Percentiles rank a stretch among this genome's conserved stretches.
Evolutionary conservation across 2,113 vertebrate species (phyloP).

Genomic region (Cathartes aura): DNA sequence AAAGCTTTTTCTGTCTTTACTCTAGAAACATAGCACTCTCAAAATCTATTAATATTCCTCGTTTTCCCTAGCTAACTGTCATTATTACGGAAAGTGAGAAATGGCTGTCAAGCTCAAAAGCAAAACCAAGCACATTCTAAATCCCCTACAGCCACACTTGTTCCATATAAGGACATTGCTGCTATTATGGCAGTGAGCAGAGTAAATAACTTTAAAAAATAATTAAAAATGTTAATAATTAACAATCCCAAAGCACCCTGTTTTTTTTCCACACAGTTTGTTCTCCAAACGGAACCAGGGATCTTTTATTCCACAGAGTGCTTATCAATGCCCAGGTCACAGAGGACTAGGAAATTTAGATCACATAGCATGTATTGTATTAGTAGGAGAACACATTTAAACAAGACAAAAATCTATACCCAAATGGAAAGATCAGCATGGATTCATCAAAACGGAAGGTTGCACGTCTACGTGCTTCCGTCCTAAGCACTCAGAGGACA

Average conservation of each 20-base stretch:
- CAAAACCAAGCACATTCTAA: conserved; percentile 48
- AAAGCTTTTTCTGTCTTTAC: conserved; percentile 43
- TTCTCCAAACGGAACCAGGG: background rate
- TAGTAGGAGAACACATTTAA: background rate
- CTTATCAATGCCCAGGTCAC: background rate
- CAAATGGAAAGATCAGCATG: background rate
- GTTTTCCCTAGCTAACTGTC: conserved; percentile 52
- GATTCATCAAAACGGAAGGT: background rate
- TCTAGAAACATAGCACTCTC: conserved; percentile 30
- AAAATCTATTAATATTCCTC: conserved; percentile 68
- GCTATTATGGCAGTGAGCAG: conserved; percentile 14
- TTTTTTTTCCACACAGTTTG: background rate
- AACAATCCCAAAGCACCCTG: conserved; percentile 37
- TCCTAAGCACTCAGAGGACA: background rate
- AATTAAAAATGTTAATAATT: conserved; percentile 71
- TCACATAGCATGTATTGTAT: background rate
- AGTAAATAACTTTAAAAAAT: conserved; percentile 67
- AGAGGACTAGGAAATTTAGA: background rate
- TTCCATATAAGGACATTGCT: conserved; percentile 45
- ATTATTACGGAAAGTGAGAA: conserved; percentile 66
- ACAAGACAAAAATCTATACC: background rate
- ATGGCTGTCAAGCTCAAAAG: conserved; percentile 64
- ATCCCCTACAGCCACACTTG: conserved; percentile 43
- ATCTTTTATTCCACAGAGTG: background rate
- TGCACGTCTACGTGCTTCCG: background rate